Base-by-base conservation (phyloP, 1,140 invertebrate genomes). In the Cydia fagiglandana region DNA sequence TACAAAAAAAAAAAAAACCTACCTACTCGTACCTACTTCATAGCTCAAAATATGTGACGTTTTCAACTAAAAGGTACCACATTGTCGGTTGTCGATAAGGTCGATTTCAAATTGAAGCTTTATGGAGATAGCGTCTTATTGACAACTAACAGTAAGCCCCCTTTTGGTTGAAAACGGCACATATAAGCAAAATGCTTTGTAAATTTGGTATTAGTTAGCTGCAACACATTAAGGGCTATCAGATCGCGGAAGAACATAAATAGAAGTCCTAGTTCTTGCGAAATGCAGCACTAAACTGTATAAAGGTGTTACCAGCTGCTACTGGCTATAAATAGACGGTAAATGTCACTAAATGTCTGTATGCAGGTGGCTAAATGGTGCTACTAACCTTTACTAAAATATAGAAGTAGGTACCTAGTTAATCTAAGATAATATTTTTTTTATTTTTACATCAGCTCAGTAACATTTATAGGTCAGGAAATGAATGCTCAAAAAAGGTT, bases 211-310 rank as follows among this genome's bases (percentile, higher is more conserved):
- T 24, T 7, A 20, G 17, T 5, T 61, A 24, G 56, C 4, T 61
- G 7, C 7, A 61, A 61, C 7, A 61, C 20, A 61, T 61, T 10
- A 61, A 61, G 56, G 56, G 56, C 20, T 61, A 61, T 61, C 56
- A 61, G 56, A 61, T 61, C 56, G 56, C 56, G 56, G 56, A 61
- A 61, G 56, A 61, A 24, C 56, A 24, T 61, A 61, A 61, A 61
- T 61, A 61, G 56, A 61, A 61, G 17, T 61, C 20, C 56, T n/a
- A 20, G 56, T 61, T 56, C 53, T 56, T 61, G 56, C 9, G 56
- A 61, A 61, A 61, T 61, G 3, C 56, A 53, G 10, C 50, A 4
- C 13, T 53, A 12, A 61, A n/a, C 20, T 9, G 17, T 24, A 24
- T 12, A 61, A 61, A 20, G 10, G 56, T 61, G 56, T 61, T 56